Conservation (phyloP, 64 coral and sea anemone genomes). For the Pocillopora damicornis region DNA sequence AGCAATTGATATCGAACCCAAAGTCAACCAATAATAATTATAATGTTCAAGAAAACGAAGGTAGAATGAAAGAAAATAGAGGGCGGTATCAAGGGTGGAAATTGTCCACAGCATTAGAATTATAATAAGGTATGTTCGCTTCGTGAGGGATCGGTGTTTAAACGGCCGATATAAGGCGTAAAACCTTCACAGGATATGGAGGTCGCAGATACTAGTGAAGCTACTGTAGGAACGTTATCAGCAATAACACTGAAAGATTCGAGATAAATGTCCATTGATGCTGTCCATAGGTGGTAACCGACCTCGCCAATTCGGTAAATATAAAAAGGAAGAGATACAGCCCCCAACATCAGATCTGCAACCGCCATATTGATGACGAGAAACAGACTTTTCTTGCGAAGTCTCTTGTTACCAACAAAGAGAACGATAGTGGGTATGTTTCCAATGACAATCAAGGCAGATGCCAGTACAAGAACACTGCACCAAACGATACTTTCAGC, state of each 20-base stretch:
- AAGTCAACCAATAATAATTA: not conserved
- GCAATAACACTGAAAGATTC: not conserved
- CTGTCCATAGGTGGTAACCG: not conserved
- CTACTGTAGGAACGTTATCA: slow-evolving; percentile 4
- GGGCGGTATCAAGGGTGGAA: not conserved
- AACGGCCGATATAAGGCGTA: slow-evolving; percentile 40
- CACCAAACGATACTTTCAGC: not conserved
- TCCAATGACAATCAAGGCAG: not conserved
- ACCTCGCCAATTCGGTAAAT: not conserved
- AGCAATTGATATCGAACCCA: not conserved
- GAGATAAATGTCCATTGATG: not conserved
- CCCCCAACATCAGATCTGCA: not conserved
- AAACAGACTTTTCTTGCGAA: not conserved
- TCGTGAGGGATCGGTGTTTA: not conserved
- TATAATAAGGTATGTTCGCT: not conserved
- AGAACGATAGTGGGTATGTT: not conserved
- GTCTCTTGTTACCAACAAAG: not conserved
- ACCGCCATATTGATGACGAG: not conserved
- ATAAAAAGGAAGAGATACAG: not conserved
- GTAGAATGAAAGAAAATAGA: not conserved
- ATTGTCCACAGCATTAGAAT: slow-evolving; percentile 10
- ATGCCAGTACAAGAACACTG: not conserved
- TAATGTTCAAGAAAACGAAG: not conserved
- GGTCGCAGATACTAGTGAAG: slow-evolving; percentile 15
- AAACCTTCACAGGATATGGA: slow-evolving; percentile 30